Base-by-base conservation (phyloP, 2,113 vertebrate genomes). In the Astatoreochromis straeleni region DNA sequence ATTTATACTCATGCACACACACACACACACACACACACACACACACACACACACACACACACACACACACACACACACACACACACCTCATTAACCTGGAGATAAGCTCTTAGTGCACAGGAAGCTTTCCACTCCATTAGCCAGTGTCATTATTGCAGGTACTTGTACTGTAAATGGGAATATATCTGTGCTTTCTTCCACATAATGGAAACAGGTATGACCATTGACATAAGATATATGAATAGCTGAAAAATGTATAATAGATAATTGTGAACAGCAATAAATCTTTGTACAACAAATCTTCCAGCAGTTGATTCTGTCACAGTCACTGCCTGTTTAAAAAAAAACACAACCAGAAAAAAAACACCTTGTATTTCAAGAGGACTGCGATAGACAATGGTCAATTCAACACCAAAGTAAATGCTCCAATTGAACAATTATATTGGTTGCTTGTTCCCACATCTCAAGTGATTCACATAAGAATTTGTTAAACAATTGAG, bases 61-160 rank as follows among this genome's bases (percentile, higher is more conserved):
- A n/a, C n/a, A n/a, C n/a, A n/a, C n/a, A n/a, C n/a, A n/a, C n/a
- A 26, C 75, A 84, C 19, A 38, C 35, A 38, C 38, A 21, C 65
- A 60, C 83, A 89, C 75, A 87, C 24, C 47, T 90, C 89, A 91
- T 93, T 93, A 94, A 91, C 83, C 89, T 55, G 58, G 5, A 81
- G 91, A 91, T 86, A 86, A 60, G 83, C 85, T 89, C 75, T 91
- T 60, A 90, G 85, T 81, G 53, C 92, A 87, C 87, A 89, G 81
- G 86, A 83, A 91, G 85, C 80, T 49, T 91, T 94, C 75, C 83
- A 60, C 86, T 89, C 85, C 94, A 93, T 94, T 91, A 93, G 80
- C 42, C 80, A 10, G 80, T 49, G 53, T 89, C 80, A 90, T 92
- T 90, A 92, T 68, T 85, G 78, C 88, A 87, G 90, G 49, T 91